phyloP scores from a whole-genome alignment of 2,797 vertebrate species.

The Clarias laeviceps region DNA sequence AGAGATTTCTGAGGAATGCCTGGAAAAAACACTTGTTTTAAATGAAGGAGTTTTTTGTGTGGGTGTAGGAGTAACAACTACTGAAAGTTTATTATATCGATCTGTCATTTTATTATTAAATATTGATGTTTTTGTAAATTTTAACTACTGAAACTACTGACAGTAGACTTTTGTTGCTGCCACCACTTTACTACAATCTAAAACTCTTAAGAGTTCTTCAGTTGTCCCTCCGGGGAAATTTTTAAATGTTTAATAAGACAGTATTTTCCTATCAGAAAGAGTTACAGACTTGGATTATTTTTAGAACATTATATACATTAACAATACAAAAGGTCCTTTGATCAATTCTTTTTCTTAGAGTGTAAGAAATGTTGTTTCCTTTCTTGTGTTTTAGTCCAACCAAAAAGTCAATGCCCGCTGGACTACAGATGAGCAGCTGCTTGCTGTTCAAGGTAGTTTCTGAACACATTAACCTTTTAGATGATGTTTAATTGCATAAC shows the following conservation, averaged over 20 bases:
- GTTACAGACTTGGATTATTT: not conserved
- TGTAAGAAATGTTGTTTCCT: not conserved
- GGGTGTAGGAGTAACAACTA: not conserved
- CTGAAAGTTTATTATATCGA: not conserved
- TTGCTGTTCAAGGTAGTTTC: constrained; percentile 93
- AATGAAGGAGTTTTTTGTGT: not conserved
- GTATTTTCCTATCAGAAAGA: not conserved
- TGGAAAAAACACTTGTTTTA: not conserved
- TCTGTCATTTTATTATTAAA: too few species aligned
- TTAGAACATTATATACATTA: not conserved
- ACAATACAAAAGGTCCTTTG: not conserved
- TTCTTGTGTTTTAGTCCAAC: constrained; percentile 79
- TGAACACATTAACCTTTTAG: not conserved
- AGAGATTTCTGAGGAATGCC: not conserved
- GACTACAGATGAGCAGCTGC: constrained; percentile 98
- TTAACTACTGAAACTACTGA: not conserved
- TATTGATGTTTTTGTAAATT: not conserved
- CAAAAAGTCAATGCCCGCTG: constrained; percentile 99
- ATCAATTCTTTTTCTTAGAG: not conserved
- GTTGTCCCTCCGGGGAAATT: not conserved
- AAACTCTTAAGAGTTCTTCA: not conserved
- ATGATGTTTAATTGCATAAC: not conserved
- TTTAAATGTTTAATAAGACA: not conserved
- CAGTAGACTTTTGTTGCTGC: not conserved
- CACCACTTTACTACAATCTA: not conserved